Conservation (phyloP, 2,888 invertebrate species). For the Melanotus villosus region DNA sequence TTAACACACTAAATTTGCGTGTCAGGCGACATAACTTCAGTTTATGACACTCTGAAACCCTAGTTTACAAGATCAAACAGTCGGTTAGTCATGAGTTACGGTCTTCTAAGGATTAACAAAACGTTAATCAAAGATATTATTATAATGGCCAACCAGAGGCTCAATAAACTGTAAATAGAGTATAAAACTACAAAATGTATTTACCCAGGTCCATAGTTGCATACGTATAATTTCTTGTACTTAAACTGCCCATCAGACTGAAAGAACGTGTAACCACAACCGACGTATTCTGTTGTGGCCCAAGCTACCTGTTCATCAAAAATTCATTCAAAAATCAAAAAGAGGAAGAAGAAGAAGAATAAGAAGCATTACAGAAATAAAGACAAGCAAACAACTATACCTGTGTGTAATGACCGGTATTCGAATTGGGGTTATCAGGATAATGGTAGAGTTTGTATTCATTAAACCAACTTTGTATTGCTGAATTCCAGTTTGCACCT, state of each 20-base stretch:
- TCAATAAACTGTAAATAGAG: background rate
- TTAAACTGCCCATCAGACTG: conserved; percentile 75
- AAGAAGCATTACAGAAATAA: too few species aligned
- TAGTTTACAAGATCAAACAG: too few species aligned
- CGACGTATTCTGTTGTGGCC: conserved; percentile 85
- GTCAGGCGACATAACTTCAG: too few species aligned
- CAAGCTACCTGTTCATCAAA: conserved; percentile 78
- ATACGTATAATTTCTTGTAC: conserved; percentile 80
- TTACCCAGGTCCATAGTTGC: conserved; percentile 87
- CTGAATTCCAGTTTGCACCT: conserved; percentile 75
- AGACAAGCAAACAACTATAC: too few species aligned
- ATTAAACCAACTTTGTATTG: conserved; percentile 83
- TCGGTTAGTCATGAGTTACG: too few species aligned
- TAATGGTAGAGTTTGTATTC: conserved; percentile 79
- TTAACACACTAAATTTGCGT: too few species aligned
- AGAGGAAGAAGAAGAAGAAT: background rate
- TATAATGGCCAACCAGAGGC: too few species aligned
- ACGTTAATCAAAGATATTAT: too few species aligned
- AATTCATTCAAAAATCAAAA: conserved; percentile 43
- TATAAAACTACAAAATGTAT: background rate
- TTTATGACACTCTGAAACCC: too few species aligned
- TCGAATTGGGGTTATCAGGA: conserved; percentile 76
- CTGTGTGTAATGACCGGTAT: conserved; percentile 86
- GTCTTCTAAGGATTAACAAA: too few species aligned
- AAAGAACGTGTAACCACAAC: conserved; percentile 87